Percentiles rank a stretch among this genome's conserved stretches.
Evolutionary conservation across 2,113 vertebrate genomes (phyloP).

Genomic region (Platysternon megacephalum): DNA sequence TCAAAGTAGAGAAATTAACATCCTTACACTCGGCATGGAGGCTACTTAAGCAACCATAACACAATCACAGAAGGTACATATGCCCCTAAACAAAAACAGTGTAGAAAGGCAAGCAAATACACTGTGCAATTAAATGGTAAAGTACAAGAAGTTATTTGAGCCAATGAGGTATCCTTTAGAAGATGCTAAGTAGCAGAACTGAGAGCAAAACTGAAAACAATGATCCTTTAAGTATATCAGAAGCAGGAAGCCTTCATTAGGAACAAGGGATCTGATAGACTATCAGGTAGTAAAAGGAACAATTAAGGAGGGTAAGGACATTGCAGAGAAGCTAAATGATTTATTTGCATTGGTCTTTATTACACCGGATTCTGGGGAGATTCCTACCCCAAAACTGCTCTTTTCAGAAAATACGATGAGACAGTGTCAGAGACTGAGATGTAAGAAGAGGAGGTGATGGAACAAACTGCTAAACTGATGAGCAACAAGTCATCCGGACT

Average conservation of each 20-base stretch:
- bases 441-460: not conserved
- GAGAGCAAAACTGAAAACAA: not conserved
- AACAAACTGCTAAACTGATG: not conserved
- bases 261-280: not conserved
- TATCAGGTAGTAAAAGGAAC: not conserved
- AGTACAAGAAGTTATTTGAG: not conserved
- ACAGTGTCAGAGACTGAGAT: too few relatives aligned
- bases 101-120: not conserved
- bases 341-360: not conserved
- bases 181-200: not conserved
- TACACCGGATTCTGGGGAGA: not conserved
- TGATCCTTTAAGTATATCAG: not conserved
- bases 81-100: not conserved
- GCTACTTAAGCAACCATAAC: not conserved
- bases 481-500: too few relatives aligned
- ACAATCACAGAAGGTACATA: accelerated
- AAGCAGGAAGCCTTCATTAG: not conserved
- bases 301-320: not conserved
- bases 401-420: not conserved
- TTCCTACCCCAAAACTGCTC: not conserved
- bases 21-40: not conserved
- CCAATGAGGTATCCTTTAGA: not conserved
- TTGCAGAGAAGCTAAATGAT: not conserved
- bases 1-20: not conserved
- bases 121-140: not conserved